Conservation (phyloP, 1,140 invertebrate species). For the Trinorchestia longiramus region DNA sequence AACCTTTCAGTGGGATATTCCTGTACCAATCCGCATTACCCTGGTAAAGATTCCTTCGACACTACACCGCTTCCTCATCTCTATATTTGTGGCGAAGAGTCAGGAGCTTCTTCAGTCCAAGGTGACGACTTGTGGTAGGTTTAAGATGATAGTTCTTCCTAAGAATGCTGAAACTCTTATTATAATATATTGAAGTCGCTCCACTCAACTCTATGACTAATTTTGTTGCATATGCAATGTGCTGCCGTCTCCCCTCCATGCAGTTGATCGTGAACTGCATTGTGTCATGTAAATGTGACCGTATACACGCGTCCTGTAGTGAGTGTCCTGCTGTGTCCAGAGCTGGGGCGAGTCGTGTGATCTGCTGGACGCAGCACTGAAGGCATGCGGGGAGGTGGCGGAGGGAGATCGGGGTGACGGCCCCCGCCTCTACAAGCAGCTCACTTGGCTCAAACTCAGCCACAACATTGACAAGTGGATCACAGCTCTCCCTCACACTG, state of each 20-base stretch:
- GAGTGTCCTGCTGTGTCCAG: neutral
- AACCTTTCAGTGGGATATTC: slow-evolving; percentile 63
- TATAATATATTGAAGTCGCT: neutral
- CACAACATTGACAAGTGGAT: slow-evolving; percentile 64
- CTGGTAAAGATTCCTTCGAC: slow-evolving; percentile 63
- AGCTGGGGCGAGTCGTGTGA: slow-evolving; percentile 61
- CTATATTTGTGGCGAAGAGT: slow-evolving; percentile 63
- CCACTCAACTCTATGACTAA: neutral
- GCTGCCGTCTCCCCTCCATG: too few species aligned
- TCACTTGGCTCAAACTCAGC: slow-evolving; percentile 64
- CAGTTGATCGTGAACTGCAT: too few species aligned
- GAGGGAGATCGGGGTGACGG: slow-evolving; percentile 53
- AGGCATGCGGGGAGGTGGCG: slow-evolving; percentile 35
- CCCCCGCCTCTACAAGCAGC: slow-evolving; percentile 59
- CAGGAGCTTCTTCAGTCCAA: slow-evolving; percentile 63
- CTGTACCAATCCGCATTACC: slow-evolving; percentile 64
- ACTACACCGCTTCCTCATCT: slow-evolving; percentile 63
- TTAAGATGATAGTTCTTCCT: neutral
- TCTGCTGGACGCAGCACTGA: slow-evolving; percentile 61
- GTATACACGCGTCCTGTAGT: too few species aligned
- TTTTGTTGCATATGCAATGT: neutral
- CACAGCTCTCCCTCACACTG: slow-evolving; percentile 60
- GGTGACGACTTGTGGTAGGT: slow-evolving; percentile 55
- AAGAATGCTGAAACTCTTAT: neutral
- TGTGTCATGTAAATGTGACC: too few species aligned